Evolutionary conservation across 2,888 invertebrate species (phyloP), one percentile per base, ranked within the genome.

Genomic region (Cacoxenus indagator): DNA sequence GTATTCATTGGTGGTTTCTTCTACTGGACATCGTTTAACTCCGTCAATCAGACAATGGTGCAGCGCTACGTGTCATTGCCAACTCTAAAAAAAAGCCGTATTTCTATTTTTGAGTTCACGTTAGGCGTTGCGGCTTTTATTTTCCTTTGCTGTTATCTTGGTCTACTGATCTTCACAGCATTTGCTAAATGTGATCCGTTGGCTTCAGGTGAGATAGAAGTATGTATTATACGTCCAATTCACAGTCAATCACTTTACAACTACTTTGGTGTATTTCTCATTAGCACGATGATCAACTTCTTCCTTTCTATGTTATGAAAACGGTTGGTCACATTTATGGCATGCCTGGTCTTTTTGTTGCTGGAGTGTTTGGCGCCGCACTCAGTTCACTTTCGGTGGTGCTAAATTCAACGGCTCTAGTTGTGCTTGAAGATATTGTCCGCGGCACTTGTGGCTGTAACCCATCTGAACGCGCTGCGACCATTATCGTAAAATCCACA

Each of bases 321-420:
- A 91, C 93, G 11, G 88, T 96, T 45, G 93, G 93, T 0, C 89
- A 91, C 65, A 90, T 92, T 70, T 95, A 95, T 0, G 96, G 96
- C 0, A 85, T 97, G 51, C 93, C 96, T 0, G 97, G 97, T 26
- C 89, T 97, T 0, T 96, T 97, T 82, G 92, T 96, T 0, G 95
- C 96, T 31, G 96, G 96, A 1, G 93, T 97, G 54, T 96, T 96
- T 82, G 96, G 96, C 87, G 96, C 96, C 11, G 95, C 96, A 1
- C 89, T 97, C 26, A 94, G 94, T 86, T 93, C 94, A 0, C 90
- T 95, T 85, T 95, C 94, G 0, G 94, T 94, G 19, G 93, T 94
- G 1, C 87, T 95, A 0, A 95, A 95, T 82, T 94, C 94, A 0
- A 91, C 95, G 91, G 90, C 94, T 0, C 94, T 94, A 0, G 93